Conservation (phyloP, 2,797 vertebrate species). For the Mormyrops attenuatus region DNA sequence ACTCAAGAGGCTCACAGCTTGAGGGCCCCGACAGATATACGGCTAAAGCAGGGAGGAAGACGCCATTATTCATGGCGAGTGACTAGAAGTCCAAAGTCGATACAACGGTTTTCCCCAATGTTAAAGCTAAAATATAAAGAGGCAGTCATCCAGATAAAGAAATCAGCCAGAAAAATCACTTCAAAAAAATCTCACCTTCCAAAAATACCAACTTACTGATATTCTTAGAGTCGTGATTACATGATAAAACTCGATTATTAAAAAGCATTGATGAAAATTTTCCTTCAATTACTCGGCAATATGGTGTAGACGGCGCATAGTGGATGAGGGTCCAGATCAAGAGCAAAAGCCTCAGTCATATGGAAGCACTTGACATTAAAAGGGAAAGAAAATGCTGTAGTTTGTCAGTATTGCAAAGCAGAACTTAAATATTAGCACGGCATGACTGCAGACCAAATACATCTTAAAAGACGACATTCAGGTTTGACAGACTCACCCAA, state of each 20-base stretch:
- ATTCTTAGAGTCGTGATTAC: neutral
- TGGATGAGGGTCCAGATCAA: neutral
- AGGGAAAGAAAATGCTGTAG: neutral
- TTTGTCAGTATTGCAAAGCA: neutral
- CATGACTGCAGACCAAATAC: neutral
- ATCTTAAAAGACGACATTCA: neutral
- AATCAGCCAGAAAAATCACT: neutral
- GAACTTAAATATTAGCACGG: neutral
- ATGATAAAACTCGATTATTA: neutral
- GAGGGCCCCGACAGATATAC: neutral
- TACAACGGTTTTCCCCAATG: neutral
- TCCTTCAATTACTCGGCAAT: neutral
- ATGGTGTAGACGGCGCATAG: neutral
- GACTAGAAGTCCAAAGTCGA: neutral
- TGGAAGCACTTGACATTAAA: neutral
- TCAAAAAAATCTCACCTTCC: neutral
- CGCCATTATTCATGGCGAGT: neutral
- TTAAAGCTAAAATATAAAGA: neutral
- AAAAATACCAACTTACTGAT: neutral
- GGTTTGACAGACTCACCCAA: neutral
- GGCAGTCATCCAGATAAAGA: neutral
- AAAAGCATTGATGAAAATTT: neutral
- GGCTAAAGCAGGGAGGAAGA: neutral
- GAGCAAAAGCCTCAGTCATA: neutral
- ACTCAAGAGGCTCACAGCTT: neutral